Evolutionary conservation across 2,888 invertebrate genomes (phyloP).

Genomic region (Heliconius erato): DNA sequence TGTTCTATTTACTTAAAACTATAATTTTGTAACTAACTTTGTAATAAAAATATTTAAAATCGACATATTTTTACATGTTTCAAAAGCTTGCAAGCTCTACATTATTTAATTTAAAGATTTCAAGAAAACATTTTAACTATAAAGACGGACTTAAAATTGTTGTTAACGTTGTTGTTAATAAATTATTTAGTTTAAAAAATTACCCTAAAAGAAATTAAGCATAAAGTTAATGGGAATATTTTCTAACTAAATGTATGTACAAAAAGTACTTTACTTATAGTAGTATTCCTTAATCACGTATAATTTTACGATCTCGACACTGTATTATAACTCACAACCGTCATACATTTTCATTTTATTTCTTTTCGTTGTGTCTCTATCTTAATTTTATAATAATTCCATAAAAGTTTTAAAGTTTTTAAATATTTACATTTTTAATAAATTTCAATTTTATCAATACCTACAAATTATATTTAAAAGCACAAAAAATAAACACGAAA

Average conservation of each 20-base stretch:
- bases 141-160: slow-evolving; percentile 35
- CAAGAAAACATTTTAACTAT: slow-evolving; percentile 13
- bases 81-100: slow-evolving; percentile 22
- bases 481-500: neutral
- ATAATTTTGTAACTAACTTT: neutral
- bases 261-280: slow-evolving; percentile 44
- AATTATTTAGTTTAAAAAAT: neutral
- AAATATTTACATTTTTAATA: slow-evolving; percentile 7
- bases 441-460: neutral
- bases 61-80: slow-evolving; percentile 17
- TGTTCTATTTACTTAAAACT: neutral
- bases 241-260: neutral
- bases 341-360: slow-evolving; percentile 7
- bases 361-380: slow-evolving; percentile 35
- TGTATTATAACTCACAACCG: slow-evolving; percentile 58
- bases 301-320: slow-evolving; percentile 53
- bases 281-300: slow-evolving; percentile 29
- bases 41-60: slow-evolving; percentile 14
- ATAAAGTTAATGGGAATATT: slow-evolving; percentile 8
- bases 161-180: slow-evolving; percentile 18
- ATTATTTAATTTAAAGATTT: slow-evolving; percentile 22
- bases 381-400: neutral
- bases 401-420: neutral
- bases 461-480: neutral
- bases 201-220: neutral